phyloP scores from a whole-genome alignment of 37 sponge, comb jelly and placozoan species.

The Tethya wilhelma region DNA sequence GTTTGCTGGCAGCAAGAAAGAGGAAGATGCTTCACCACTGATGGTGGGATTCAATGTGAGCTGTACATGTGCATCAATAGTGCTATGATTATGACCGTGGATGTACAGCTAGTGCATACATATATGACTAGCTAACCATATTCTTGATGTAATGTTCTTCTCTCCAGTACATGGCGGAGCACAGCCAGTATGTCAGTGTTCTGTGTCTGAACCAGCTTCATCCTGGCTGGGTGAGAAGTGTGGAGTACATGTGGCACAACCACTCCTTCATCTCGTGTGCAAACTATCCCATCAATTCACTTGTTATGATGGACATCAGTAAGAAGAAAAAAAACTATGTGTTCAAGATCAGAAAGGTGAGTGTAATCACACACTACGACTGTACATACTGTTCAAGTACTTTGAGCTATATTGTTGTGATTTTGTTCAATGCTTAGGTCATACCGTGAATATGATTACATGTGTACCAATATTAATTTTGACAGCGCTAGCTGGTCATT shows the following conservation, averaged over 20 bases:
- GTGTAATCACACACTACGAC: background rate
- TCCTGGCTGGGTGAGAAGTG: constrained; percentile 82
- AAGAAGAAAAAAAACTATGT: constrained; percentile 78
- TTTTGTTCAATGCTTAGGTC: too few relatives aligned
- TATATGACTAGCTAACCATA: too few relatives aligned
- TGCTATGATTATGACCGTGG: too few relatives aligned
- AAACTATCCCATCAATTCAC: constrained; percentile 53
- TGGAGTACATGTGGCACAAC: constrained; percentile 82
- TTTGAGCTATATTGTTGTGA: too few relatives aligned
- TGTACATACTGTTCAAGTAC: too few relatives aligned
- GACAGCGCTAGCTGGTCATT: too few relatives aligned
- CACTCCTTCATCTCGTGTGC: constrained; percentile 89
- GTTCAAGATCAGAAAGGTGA: constrained; percentile 88
- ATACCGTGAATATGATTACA: background rate
- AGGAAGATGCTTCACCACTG: too few relatives aligned
- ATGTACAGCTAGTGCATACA: too few relatives aligned
- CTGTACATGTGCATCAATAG: too few relatives aligned
- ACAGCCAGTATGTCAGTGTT: constrained; percentile 40
- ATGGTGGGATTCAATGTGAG: too few relatives aligned
- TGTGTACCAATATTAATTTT: too few relatives aligned
- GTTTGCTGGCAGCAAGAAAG: constrained; percentile 31
- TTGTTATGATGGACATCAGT: constrained; percentile 80
- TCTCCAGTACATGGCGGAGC: constrained; percentile 48
- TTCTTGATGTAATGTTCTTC: too few relatives aligned
- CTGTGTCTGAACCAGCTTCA: constrained; percentile 58